phyloP scores from a whole-genome alignment of 2,888 invertebrate genomes.

The Nemoura dubitans region DNA sequence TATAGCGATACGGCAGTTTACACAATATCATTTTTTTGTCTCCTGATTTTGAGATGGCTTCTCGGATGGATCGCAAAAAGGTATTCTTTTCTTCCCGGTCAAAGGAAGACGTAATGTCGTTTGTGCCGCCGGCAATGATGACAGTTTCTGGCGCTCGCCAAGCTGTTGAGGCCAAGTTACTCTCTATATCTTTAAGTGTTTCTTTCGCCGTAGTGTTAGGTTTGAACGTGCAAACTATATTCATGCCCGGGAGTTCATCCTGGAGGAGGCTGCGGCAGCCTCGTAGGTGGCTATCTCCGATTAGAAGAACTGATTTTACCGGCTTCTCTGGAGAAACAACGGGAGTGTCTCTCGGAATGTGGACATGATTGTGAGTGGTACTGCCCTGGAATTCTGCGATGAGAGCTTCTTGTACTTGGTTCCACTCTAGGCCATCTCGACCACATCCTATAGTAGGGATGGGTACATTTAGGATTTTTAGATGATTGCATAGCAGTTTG shows the following conservation, averaged over 20 bases:
- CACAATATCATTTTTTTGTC: background rate
- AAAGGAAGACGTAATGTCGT: background rate
- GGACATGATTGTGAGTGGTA: background rate
- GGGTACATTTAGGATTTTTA: background rate
- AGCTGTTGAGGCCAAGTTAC: background rate
- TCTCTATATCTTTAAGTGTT: background rate
- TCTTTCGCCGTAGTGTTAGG: background rate
- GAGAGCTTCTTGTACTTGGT: background rate
- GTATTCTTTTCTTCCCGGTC: background rate
- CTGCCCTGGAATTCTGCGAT: background rate
- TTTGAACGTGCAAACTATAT: background rate
- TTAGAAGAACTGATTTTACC: background rate
- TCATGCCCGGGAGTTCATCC: background rate
- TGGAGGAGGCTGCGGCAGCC: background rate
- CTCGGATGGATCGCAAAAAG: background rate
- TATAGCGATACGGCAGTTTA: background rate
- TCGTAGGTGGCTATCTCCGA: background rate
- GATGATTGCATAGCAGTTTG: background rate
- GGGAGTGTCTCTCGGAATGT: background rate
- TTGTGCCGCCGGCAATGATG: background rate
- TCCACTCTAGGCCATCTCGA: background rate
- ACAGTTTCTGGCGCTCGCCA: background rate
- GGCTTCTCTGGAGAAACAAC: background rate
- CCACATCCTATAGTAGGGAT: background rate
- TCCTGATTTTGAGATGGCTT: background rate